phyloP scores from a whole-genome alignment of 2,113 vertebrate genomes.

The Mormyrus lacerda region DNA sequence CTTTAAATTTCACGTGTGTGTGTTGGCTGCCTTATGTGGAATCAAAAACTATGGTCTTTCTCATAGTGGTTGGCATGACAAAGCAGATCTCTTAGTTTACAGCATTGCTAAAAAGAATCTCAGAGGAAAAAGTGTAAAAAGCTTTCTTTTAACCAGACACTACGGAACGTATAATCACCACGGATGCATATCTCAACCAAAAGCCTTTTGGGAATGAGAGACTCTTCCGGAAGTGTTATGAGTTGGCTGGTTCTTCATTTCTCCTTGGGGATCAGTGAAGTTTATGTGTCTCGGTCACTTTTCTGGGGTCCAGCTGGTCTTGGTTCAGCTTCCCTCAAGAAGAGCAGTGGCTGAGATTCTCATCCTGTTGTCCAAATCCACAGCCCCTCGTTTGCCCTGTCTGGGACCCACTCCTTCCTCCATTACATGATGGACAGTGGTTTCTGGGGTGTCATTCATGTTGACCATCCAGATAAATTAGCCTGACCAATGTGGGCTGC shows the following conservation, averaged over 20 bases:
- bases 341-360: not conserved
- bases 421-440: slow-evolving; percentile 29
- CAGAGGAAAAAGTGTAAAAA: not conserved
- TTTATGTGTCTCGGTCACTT: not conserved
- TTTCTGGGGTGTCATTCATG: slow-evolving; percentile 29
- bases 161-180: not conserved
- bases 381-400: not conserved
- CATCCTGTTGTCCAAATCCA: not conserved
- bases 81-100: not conserved
- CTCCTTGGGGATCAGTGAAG: not conserved
- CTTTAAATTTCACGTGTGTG: not conserved
- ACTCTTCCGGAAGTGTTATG: not conserved
- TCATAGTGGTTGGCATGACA: not conserved
- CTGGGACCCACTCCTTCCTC: not conserved
- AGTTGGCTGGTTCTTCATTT: not conserved
- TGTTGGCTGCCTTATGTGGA: not conserved
- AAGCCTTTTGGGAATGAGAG: not conserved
- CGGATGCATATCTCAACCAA: not conserved
- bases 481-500: not conserved
- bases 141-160: not conserved
- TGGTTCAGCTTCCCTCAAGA: not conserved
- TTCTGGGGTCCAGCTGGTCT: not conserved
- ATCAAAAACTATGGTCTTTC: not conserved
- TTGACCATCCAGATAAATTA: slow-evolving; percentile 32
- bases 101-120: not conserved